Evolutionary conservation across 2,113 vertebrate species (phyloP).

Genomic region (Poecilia latipinna): DNA sequence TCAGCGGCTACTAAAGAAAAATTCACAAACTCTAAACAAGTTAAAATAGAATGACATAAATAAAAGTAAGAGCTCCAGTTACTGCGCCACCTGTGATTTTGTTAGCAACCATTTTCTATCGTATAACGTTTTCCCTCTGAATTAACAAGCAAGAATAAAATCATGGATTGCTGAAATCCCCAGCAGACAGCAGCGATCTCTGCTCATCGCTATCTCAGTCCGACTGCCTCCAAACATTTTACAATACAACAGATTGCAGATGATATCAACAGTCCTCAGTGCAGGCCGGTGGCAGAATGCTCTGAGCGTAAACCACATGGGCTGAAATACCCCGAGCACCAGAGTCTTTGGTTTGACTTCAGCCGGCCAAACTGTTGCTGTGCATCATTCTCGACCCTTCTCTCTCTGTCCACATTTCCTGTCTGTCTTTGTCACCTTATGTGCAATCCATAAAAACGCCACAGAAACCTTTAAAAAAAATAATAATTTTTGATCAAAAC

Average conservation of each 20-base stretch:
- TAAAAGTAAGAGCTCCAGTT: not conserved
- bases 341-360: not conserved
- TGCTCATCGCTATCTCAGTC: not conserved
- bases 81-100: not conserved
- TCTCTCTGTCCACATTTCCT: not conserved
- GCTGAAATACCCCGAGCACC: not conserved
- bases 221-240: not conserved
- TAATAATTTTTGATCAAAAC: too few relatives aligned
- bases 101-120: not conserved
- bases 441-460: not conserved
- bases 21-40: too few relatives aligned
- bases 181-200: not conserved
- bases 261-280: not conserved
- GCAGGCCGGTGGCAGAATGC: not conserved
- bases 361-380: not conserved
- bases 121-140: not conserved
- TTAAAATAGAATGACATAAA: too few relatives aligned
- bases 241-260: conserved; percentile 16
- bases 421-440: not conserved
- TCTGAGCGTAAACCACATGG: conserved; percentile 2
- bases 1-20: too few relatives aligned
- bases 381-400: not conserved
- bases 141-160: not conserved
- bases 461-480: not conserved
- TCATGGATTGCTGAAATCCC: not conserved